Base-by-base conservation (phyloP, 2,113 vertebrate genomes). In the Datnioides undecimradiatus region DNA sequence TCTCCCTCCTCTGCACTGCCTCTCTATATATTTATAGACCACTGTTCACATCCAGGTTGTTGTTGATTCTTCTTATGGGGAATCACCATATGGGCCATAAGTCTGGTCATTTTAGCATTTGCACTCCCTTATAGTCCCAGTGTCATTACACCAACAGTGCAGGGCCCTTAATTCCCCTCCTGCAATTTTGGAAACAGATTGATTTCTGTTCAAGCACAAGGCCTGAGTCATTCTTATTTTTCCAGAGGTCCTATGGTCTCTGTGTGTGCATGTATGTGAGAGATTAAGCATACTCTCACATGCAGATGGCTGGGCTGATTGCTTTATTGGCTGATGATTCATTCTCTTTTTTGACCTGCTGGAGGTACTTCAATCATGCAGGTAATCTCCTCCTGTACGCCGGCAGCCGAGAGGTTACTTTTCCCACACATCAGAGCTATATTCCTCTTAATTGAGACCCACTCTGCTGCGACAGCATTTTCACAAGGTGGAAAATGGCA, bases 401-500 rank as follows among this genome's bases (percentile, higher is more conserved):
- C 19, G 5, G 57, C 79, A 74, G 87, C 73, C 31, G 23, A 82
- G 86, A 89, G 88, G 86, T 90, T 89, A 90, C 70, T 76, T 73
- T 87, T 59, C 68, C 85, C 86, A 82, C 87, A 85, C 80, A 86
- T 85, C 86, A 79, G 46, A 75, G 84, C 80, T 71, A 78, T 83
- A 86, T 86, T 78, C 77, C 76, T 87, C 84, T 85, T 91, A 89
- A 90, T 90, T 90, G 88, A 94, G 85, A 88, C 74, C 72, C 54
- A 73, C 85, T 87, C 81, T 88, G 85, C 90, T 86, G 86, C 81
- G 48, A 76, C 90, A 88, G 88, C 87, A 7, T 87, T 92, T 89
- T 85, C 82, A 69, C 77, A 84, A 73, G 88, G 79, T 75, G 82
- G 80, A 80, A 92, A 91, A 90, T 89, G 83, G 84, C 84, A 82